Conservation (phyloP, 2,888 invertebrate genomes). For the Clepsis dumicolana region DNA sequence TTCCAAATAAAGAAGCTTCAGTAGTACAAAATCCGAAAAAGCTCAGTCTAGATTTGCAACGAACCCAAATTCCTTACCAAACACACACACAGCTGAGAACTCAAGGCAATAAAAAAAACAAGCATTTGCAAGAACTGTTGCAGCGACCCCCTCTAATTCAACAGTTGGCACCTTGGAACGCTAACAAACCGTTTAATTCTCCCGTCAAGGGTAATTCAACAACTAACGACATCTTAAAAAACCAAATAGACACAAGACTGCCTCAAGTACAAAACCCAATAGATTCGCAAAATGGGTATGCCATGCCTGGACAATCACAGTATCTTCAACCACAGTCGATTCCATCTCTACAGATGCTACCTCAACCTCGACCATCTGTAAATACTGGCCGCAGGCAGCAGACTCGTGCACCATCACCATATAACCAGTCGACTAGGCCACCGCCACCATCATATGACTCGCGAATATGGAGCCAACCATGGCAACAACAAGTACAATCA, state of each 20-base stretch:
- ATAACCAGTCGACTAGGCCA: neutral
- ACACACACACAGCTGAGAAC: neutral
- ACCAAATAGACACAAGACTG: neutral
- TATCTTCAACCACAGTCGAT: neutral
- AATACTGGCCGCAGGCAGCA: neutral
- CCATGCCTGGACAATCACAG: neutral
- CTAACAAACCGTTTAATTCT: neutral
- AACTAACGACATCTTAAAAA: neutral
- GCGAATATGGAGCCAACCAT: neutral
- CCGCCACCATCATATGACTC: neutral
- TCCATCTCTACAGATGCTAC: neutral
- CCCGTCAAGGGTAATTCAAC: neutral
- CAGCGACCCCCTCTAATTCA: neutral
- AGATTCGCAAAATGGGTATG: neutral
- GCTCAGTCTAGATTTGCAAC: too few species aligned
- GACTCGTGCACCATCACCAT: neutral
- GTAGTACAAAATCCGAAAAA: neutral
- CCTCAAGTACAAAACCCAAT: constrained; percentile 7
- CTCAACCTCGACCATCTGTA: neutral
- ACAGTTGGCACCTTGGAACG: neutral
- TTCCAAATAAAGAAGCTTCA: too few species aligned
- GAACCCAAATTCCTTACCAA: neutral
- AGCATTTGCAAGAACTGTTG: neutral
- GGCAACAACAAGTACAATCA: neutral
- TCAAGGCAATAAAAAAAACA: neutral